A percentile compares a stretch with the other conserved stretches of the same genome.
Conservation (phyloP, 1,140 invertebrate genomes). For the Linepithema humile region DNA sequence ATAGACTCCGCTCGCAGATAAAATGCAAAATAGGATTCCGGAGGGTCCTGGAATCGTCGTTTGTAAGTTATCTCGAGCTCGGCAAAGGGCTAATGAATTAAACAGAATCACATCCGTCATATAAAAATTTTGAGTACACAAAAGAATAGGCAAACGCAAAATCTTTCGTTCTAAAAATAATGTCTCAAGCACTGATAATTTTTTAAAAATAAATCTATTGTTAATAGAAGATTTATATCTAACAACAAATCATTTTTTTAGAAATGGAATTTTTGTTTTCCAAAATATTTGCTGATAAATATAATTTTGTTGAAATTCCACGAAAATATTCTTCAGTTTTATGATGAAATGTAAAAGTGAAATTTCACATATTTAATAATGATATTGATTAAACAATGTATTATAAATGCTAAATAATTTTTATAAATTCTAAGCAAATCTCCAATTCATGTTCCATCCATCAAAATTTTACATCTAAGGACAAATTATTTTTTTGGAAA, state of each 20-base stretch:
- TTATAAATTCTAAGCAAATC: too few relatives aligned
- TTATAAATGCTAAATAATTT: too few relatives aligned
- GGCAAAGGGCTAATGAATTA: conserved; percentile 36
- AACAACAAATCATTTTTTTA: background rate
- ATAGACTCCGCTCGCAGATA: conserved; percentile 33
- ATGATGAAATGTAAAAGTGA: too few relatives aligned
- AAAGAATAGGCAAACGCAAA: too few relatives aligned
- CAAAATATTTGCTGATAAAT: background rate
- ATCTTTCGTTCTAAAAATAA: too few relatives aligned
- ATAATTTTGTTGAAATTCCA: too few relatives aligned
- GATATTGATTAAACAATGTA: too few relatives aligned
- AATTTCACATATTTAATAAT: too few relatives aligned
- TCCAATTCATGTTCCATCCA: too few relatives aligned
- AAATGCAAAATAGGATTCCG: conserved; percentile 38
- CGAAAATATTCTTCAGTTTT: too few relatives aligned
- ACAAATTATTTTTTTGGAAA: too few relatives aligned
- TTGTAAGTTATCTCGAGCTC: background rate
- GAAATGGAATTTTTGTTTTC: background rate
- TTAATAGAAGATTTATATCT: background rate
- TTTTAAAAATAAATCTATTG: background rate
- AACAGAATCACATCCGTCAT: background rate
- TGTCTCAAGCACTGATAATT: background rate
- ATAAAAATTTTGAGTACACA: background rate
- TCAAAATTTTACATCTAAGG: too few relatives aligned
- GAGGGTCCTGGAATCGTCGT: background rate